Conservation (phyloP, 2,888 invertebrate species). For the Gymnocheta viridis region DNA sequence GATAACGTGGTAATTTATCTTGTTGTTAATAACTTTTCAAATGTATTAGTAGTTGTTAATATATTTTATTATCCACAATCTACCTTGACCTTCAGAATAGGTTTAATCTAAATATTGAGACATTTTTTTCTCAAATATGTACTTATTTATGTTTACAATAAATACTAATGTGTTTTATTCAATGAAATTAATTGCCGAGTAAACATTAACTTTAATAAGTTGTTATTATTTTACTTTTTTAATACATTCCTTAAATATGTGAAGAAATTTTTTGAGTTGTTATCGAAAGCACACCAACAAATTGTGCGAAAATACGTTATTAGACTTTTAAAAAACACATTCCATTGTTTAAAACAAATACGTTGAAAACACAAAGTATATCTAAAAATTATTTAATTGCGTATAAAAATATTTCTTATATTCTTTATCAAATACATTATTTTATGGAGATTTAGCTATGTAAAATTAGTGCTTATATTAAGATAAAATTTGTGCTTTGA, state of each 20-base stretch:
- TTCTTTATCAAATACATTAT: no score
- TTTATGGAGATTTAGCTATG: no score
- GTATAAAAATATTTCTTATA: no score
- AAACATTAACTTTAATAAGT: background rate
- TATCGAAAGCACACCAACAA: background rate
- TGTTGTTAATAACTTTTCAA: background rate
- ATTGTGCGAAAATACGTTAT: background rate
- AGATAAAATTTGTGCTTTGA: no score
- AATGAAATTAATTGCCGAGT: background rate
- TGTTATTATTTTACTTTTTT: background rate
- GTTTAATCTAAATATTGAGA: slow-evolving; percentile 31
- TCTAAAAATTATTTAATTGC: no score
- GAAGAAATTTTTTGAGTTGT: background rate
- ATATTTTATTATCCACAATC: background rate
- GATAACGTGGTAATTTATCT: slow-evolving; percentile 1
- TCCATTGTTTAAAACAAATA: no score
- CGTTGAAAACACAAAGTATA: no score
- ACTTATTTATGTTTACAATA: background rate
- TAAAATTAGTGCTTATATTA: no score
- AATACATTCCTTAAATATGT: background rate
- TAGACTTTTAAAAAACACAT: background rate
- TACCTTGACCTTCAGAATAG: slow-evolving; percentile 49
- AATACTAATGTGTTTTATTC: background rate
- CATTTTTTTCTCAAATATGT: background rate
- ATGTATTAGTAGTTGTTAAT: background rate